Evolutionary conservation across 2,888 invertebrate genomes (phyloP).

Genomic region (Nomada ferruginata): DNA sequence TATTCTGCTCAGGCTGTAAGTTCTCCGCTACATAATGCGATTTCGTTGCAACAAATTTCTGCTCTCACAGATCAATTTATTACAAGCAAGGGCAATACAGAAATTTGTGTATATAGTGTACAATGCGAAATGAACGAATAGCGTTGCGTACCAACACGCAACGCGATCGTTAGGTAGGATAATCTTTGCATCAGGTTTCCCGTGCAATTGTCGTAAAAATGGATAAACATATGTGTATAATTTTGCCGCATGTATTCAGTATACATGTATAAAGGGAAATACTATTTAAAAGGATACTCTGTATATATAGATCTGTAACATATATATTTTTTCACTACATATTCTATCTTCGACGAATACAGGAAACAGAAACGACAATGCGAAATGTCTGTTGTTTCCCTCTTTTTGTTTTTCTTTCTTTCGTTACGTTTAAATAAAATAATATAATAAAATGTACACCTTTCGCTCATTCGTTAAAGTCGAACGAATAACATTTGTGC

Average conservation of each 20-base stretch:
- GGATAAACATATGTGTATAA: constrained; percentile 57
- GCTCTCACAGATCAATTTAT: constrained; percentile 30
- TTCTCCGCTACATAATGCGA: background rate
- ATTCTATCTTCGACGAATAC: constrained; percentile 69
- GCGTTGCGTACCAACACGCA: no score
- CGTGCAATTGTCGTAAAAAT: constrained; percentile 37
- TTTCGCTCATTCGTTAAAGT: background rate
- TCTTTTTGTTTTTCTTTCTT: background rate
- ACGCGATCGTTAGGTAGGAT: background rate
- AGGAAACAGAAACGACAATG: constrained; percentile 22
- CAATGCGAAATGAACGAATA: constrained; percentile 38
- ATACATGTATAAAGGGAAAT: constrained; percentile 15
- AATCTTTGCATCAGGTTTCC: constrained; percentile 22
- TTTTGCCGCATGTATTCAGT: constrained; percentile 30
- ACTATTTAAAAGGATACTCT: constrained; percentile 37
- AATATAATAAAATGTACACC: constrained; percentile 18
- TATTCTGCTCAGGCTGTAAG: no score
- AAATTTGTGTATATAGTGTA: constrained; percentile 68
- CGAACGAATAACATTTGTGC: background rate
- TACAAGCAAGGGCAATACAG: constrained; percentile 49
- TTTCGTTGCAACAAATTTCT: constrained; percentile 10
- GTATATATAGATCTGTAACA: constrained; percentile 51
- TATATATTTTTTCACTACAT: constrained; percentile 77
- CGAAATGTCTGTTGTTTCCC: constrained; percentile 11
- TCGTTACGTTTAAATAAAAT: constrained; percentile 10